Conservation (phyloP, 2,113 vertebrate species). For the Sturnira hondurensis region DNA sequence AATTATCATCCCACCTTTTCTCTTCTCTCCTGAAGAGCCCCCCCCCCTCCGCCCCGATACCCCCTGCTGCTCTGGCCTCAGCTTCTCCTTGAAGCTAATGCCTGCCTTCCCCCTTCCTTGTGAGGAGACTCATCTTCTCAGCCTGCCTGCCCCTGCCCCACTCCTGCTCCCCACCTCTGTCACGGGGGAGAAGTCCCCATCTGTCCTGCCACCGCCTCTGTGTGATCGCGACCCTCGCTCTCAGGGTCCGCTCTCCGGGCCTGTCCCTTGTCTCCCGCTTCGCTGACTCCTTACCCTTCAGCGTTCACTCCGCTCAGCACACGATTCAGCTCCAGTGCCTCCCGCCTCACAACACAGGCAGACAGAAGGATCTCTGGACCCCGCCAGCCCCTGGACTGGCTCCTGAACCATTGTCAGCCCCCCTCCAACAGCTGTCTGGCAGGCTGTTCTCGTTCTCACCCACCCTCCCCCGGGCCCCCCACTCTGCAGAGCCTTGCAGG, state of each 20-base stretch:
- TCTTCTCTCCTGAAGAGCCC: rapidly evolving
- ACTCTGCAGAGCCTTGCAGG: neutral
- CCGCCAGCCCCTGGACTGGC: too few relatives aligned
- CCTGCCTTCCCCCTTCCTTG: rapidly evolving
- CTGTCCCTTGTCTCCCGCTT: neutral
- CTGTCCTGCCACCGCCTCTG: neutral
- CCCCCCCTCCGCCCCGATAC: too few relatives aligned
- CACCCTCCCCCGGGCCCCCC: neutral
- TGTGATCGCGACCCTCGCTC: rapidly evolving
- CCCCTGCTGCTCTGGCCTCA: neutral
- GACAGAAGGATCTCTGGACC: neutral
- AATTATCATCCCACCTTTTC: neutral
- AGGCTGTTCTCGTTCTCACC: neutral
- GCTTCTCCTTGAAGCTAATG: neutral
- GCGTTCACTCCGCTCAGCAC: rapidly evolving
- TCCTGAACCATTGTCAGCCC: too few relatives aligned
- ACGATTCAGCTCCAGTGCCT: neutral
- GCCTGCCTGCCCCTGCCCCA: neutral
- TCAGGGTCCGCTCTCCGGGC: neutral
- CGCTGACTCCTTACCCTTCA: too few relatives aligned
- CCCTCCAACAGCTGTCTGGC: neutral
- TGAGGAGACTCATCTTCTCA: neutral
- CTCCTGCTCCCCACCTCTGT: neutral
- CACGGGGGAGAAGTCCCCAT: too few relatives aligned
- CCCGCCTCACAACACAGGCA: neutral